phyloP scores from a whole-genome alignment of 2,113 vertebrate species.

The Hyaena hyaena region DNA sequence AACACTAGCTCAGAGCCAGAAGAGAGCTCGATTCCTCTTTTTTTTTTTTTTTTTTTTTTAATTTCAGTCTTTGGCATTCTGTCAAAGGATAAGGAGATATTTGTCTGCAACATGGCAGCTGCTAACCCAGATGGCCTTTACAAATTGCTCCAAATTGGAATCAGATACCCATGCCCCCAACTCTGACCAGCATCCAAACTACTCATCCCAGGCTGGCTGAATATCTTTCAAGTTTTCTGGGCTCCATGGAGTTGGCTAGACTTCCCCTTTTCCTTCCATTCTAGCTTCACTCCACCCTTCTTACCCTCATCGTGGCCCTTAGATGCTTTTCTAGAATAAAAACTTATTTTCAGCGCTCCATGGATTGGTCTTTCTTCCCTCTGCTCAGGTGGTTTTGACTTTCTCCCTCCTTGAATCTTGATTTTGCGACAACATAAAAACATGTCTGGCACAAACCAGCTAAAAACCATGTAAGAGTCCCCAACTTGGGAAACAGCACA shows the following conservation, averaged over 20 bases:
- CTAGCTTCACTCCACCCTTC: not conserved
- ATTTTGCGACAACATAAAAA: not conserved
- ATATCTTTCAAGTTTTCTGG: not conserved
- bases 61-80: conserved; percentile 19
- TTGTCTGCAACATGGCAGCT: not conserved
- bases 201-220: not conserved
- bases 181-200: not conserved
- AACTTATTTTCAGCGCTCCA: not conserved
- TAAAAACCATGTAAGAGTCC: not conserved
- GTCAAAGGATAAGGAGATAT: not conserved
- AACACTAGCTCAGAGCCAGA: not conserved
- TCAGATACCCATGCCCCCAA: not conserved
- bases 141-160: not conserved
- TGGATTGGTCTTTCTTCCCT: not conserved
- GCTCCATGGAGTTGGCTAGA: not conserved
- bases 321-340: conserved; percentile 3
- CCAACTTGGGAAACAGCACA: not conserved
- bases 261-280: not conserved
- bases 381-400: not conserved
- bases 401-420: not conserved
- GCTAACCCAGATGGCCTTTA: not conserved
- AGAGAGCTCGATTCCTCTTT: not conserved
- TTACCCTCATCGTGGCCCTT: not conserved
- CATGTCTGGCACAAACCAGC: not conserved
- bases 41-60: not conserved